These are phyloP conservation scores for Tolypeutes matacus DNA, from an alignment of 2,797 vertebrate genomes.

Conservation along the genomic window DNA sequence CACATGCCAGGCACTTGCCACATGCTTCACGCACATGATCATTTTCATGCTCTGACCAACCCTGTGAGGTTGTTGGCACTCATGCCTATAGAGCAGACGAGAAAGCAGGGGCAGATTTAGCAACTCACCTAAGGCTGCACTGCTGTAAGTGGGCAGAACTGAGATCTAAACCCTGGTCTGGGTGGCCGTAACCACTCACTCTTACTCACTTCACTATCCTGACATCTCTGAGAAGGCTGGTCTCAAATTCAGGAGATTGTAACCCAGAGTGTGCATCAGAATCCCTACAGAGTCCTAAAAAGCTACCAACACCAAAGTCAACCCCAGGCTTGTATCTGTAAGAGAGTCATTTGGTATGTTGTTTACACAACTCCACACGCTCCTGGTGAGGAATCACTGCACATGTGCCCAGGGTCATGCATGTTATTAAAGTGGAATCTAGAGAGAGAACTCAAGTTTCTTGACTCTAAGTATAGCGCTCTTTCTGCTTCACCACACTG, in stretches of 20 bases:
- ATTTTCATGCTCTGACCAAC: background rate
- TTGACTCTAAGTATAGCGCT: background rate
- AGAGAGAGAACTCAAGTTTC: conserved; percentile 5
- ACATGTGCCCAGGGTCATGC: background rate
- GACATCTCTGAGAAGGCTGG: background rate
- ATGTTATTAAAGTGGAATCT: background rate
- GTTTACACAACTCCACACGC: background rate
- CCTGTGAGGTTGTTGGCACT: background rate
- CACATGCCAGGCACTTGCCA: background rate
- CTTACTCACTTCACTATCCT: background rate
- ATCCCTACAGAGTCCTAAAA: background rate
- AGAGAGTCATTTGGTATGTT: background rate
- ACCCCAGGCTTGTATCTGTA: background rate
- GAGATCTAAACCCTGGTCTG: background rate
- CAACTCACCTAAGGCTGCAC: background rate
- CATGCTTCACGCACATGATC: background rate
- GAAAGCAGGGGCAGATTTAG: background rate
- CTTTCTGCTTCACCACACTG: background rate
- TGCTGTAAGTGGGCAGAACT: background rate
- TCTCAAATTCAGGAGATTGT: background rate
- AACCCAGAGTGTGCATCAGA: background rate
- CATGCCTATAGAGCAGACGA: background rate
- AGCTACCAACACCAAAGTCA: background rate
- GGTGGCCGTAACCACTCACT: background rate
- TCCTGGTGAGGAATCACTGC: background rate